Evolutionary conservation across 1,140 invertebrate species (phyloP).

Genomic region (Hypsibius dujardini): DNA sequence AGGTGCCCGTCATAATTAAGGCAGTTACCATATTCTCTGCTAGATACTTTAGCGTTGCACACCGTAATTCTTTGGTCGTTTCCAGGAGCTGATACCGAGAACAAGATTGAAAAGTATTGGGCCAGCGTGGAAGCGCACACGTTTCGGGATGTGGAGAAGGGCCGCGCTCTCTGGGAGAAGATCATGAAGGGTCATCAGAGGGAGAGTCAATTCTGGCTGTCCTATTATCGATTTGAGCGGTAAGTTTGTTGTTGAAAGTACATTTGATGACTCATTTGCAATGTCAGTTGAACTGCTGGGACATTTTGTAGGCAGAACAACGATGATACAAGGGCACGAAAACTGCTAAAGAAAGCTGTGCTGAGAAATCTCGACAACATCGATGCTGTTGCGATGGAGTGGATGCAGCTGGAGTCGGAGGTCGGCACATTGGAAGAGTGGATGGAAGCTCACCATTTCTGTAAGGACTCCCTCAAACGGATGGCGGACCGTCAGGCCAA

Average conservation of each 20-base stretch:
- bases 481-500: not conserved
- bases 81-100: not conserved
- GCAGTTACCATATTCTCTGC: not conserved
- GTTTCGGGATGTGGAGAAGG: conserved; percentile 44
- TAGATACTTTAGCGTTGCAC: not conserved
- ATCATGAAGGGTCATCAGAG: conserved; percentile 44
- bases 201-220: conserved; percentile 44
- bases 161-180: conserved; percentile 51
- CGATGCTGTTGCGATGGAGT: not conserved
- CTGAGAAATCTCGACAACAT: conserved; percentile 20
- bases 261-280: conserved; percentile 14
- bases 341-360: conserved; percentile 45
- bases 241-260: conserved; percentile 25
- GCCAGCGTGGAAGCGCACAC: conserved; percentile 45
- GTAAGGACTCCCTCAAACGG: not conserved
- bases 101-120: conserved; percentile 40
- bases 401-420: not conserved
- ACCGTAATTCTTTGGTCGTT: not conserved
- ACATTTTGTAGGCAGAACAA: conserved; percentile 39
- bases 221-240: conserved; percentile 48
- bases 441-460: not conserved
- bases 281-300: conserved; percentile 15
- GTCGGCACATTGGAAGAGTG: not conserved
- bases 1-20: not conserved
- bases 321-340: conserved; percentile 44